These are phyloP conservation scores for Ascaphus truei DNA, from an alignment of 2,113 vertebrate genomes.

Conservation along the genomic window DNA sequence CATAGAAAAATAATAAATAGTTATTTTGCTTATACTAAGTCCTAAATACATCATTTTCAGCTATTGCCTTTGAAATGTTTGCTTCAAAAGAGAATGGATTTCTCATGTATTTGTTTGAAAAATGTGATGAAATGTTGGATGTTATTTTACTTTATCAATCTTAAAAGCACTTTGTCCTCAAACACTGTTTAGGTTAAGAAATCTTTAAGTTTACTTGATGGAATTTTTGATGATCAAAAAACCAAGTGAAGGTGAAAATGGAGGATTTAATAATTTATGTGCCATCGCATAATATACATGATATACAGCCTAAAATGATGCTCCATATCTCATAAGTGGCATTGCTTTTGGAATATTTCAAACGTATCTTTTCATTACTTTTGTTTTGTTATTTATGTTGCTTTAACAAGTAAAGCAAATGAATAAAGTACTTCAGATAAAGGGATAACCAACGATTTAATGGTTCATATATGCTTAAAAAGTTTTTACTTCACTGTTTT, in stretches of 20 bases:
- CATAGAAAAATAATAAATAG: no score
- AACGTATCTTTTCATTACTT: neutral
- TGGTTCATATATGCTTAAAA: no score
- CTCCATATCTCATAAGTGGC: constrained; percentile 24
- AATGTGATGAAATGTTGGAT: constrained; percentile 9
- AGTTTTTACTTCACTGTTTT: no score
- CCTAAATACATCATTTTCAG: neutral
- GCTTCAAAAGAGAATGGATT: constrained; percentile 11
- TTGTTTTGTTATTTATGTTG: neutral
- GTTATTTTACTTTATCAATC: constrained; percentile 31
- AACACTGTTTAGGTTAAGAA: constrained; percentile 37
- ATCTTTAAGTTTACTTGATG: constrained; percentile 43
- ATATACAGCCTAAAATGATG: constrained; percentile 6
- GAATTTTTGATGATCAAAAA: constrained; percentile 39
- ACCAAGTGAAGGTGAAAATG: constrained; percentile 36
- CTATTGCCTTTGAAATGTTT: neutral
- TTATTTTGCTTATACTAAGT: neutral
- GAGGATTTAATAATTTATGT: constrained; percentile 58
- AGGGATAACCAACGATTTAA: no score
- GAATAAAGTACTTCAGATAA: no score
- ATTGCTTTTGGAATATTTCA: no score
- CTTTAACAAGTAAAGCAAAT: neutral
- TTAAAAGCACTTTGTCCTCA: constrained; percentile 39
- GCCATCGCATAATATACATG: constrained; percentile 23
- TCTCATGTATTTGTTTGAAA: neutral